These are phyloP conservation scores for Diarsia brunnea DNA, from an alignment of 2,888 invertebrate species.

Conservation along the genomic window DNA sequence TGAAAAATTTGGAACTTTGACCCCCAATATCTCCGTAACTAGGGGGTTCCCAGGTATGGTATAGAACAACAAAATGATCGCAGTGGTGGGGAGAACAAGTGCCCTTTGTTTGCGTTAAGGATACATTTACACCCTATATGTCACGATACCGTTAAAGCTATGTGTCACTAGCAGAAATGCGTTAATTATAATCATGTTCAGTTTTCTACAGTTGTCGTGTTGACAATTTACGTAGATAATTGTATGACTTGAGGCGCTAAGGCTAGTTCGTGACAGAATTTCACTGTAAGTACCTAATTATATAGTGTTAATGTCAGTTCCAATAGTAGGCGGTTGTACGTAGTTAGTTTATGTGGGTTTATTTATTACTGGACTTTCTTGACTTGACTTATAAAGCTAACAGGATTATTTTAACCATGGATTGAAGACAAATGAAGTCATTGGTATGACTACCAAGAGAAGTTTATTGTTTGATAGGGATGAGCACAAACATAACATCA, in stretches of 20 bases:
- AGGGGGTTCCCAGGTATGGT: no score
- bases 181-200: not conserved
- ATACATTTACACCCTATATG: no score
- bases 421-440: not conserved
- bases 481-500: not conserved
- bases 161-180: not conserved
- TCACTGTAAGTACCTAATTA: slow-evolving; percentile 3
- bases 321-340: not conserved
- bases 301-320: slow-evolving; percentile 2
- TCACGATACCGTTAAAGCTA: not conserved
- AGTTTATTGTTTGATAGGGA: not conserved
- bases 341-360: not conserved
- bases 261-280: not conserved
- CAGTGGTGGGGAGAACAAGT: no score
- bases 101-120: no score
- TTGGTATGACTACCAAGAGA: not conserved
- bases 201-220: not conserved
- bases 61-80: no score
- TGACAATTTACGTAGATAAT: not conserved
- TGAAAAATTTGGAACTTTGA: no score
- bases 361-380: not conserved
- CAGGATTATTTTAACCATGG: not conserved
- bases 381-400: not conserved
- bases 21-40: no score
- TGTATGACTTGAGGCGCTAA: not conserved